Base-by-base conservation (phyloP, 2,113 vertebrate genomes). In the Ploceus nigricollis region DNA sequence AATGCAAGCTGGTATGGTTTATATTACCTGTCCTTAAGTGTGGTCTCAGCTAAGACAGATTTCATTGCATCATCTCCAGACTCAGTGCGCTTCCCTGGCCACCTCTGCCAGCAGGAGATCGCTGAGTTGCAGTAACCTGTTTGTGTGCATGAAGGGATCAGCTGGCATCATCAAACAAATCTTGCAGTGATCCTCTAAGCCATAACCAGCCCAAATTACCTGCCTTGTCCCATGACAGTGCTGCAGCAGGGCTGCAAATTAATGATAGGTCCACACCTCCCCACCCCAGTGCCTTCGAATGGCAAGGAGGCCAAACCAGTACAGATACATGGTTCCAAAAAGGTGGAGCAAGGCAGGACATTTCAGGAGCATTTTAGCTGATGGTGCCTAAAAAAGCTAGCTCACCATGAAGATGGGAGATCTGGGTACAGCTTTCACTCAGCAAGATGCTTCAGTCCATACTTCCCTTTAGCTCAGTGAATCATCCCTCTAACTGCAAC, bases 221-320 rank as follows among this genome's bases (percentile, higher is more conserved):
- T 88, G 21, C 27, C 30, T 80, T 84, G 10, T 40, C 7, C 1
- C 25, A 22, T 24, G 16, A 15, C 27, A 47, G 14, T 30, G 45
- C 37, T 73, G 50, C 54, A 75, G 25, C n/a, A 70, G 25, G 31
- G 33, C 54, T 89, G 16, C 47, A 87, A 23, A 54, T 14, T 35
- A 68, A n/a, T 45, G 13, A 5, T 14, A 33, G 22, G 21, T 54
- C 21, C 15, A 50, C 33, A 58, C 15, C 21, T 81, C 10, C 23
- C 45, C 42, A 27, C 3, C 3, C 7, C 4, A 2, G 6, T 44
- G 39, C 24, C 73, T 72, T 44, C 0, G 2, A 24, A 4, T 13
- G 56, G 3, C 65, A 72, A 15, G 14, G 42, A 77, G 63, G 23
- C 15, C 37, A 71, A 92, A 47, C 18, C 14, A 39, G n/a, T 45